Percentiles rank a stretch among this genome's conserved stretches.
phyloP scores from a whole-genome alignment of 2,888 invertebrate species.

The Blastobasis adustella region DNA sequence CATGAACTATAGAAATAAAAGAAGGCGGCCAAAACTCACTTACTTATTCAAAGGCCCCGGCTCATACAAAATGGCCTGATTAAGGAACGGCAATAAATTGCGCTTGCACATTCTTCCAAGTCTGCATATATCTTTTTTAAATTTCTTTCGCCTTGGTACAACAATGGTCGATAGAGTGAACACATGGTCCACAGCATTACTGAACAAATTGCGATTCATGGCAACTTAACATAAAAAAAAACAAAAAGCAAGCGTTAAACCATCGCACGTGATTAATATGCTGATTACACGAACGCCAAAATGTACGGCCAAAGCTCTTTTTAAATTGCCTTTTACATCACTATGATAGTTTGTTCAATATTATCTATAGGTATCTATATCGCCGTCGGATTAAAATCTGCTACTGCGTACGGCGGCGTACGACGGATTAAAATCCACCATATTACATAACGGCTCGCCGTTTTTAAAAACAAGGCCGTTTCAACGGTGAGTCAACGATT shows the following conservation, averaged over 20 bases:
- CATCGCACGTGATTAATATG: slow-evolving; percentile 1
- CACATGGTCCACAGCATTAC: slow-evolving; percentile 75
- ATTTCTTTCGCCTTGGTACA: slow-evolving; percentile 65
- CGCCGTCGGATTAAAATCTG: too few relatives aligned
- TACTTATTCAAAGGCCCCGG: slow-evolving; percentile 27
- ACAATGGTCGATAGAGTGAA: too few relatives aligned
- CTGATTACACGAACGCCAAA: too few relatives aligned
- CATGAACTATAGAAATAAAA: not conserved
- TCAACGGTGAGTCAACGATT: too few relatives aligned
- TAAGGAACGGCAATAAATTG: slow-evolving; percentile 33
- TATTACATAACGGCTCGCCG: too few relatives aligned
- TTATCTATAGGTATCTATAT: too few relatives aligned
- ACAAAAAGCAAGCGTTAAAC: slow-evolving; percentile 23
- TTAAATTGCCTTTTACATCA: too few relatives aligned
- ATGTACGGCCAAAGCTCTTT: too few relatives aligned
- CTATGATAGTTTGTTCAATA: too few relatives aligned
- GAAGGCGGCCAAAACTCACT: slow-evolving; percentile 21
- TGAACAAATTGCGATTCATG: slow-evolving; percentile 78
- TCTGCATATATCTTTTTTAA: slow-evolving; percentile 74
- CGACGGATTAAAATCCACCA: too few relatives aligned
- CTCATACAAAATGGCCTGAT: slow-evolving; percentile 20
- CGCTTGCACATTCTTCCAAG: slow-evolving; percentile 55
- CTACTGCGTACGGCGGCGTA: too few relatives aligned
- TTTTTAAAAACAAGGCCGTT: too few relatives aligned
- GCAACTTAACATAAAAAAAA: slow-evolving; percentile 51